A percentile compares a stretch with the other conserved stretches of the same genome.
phyloP scores from a whole-genome alignment of 2,113 vertebrate genomes.

The Bufo gargarizans region DNA sequence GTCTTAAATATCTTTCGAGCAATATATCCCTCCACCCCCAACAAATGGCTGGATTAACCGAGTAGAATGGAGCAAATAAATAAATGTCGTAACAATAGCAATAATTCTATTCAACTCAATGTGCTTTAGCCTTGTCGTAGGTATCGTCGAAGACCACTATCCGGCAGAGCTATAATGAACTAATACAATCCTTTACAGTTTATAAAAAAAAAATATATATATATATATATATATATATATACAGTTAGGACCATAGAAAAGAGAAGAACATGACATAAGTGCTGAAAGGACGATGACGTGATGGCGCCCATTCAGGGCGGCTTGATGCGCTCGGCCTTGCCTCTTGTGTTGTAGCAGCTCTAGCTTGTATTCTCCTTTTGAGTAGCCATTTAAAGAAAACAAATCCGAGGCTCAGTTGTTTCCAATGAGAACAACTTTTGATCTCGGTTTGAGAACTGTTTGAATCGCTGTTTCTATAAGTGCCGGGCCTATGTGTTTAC shows the following conservation, averaged over 20 bases:
- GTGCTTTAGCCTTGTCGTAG: neutral
- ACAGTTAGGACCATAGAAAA: conserved; percentile 9
- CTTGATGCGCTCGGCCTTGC: neutral
- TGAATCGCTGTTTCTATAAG: conserved; percentile 65
- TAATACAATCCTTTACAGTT: conserved; percentile 20
- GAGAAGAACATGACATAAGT: neutral
- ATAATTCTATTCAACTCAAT: neutral
- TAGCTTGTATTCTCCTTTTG: conserved; percentile 39
- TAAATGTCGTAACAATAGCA: neutral
- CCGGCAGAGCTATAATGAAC: neutral
- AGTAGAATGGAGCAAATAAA: too few relatives aligned
- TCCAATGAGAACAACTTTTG: conserved; percentile 67
- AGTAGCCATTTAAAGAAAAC: conserved; percentile 57
- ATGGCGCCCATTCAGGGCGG: conserved; percentile 4
- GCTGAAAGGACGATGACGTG: conserved; percentile 17
- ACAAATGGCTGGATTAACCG: too few relatives aligned
- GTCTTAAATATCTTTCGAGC: neutral
- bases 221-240: neutral
- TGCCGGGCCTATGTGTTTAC: conserved; percentile 70
- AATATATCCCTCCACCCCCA: too few relatives aligned
- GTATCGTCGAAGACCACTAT: neutral
- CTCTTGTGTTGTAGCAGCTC: conserved; percentile 50
- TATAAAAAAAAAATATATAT: neutral
- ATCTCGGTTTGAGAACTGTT: conserved; percentile 72
- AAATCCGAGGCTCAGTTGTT: conserved; percentile 40